Conservation (phyloP, 2,797 vertebrate species). For the Schizopygopsis pylzovi region DNA sequence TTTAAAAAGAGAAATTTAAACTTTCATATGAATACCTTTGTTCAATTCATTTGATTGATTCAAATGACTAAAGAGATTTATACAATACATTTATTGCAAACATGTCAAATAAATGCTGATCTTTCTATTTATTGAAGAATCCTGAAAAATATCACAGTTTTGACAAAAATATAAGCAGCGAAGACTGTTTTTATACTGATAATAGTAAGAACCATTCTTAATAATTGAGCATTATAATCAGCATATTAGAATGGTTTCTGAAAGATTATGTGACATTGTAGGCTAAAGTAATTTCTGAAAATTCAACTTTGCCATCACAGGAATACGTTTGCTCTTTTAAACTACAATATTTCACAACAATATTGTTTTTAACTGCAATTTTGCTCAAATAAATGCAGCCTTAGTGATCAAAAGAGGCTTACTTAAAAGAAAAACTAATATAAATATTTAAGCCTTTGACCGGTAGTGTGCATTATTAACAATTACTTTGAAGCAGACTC, state of each 20-base stretch:
- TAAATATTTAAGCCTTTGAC: not conserved
- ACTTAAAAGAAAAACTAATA: too few species aligned
- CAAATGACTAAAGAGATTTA: too few species aligned
- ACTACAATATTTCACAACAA: not conserved
- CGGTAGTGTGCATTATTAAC: not conserved
- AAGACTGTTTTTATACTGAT: too few species aligned
- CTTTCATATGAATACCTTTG: not conserved
- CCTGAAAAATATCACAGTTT: not conserved
- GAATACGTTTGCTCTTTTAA: not conserved
- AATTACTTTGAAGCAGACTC: not conserved
- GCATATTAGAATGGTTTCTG: not conserved
- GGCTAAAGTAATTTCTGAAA: not conserved
- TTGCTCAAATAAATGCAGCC: not conserved
- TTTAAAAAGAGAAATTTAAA: too few species aligned
- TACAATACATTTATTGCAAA: too few species aligned
- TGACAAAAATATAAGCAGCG: not conserved
- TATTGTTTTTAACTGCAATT: not conserved
- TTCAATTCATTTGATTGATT: not conserved
- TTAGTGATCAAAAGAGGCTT: not conserved
- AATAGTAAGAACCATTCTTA: not conserved
- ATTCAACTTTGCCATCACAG: not conserved
- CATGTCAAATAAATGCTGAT: not conserved
- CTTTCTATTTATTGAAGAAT: not conserved
- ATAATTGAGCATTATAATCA: not conserved
- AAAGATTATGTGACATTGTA: not conserved